Conservation (phyloP, 2,797 vertebrate genomes). For the Dendrocincla fuliginosa region DNA sequence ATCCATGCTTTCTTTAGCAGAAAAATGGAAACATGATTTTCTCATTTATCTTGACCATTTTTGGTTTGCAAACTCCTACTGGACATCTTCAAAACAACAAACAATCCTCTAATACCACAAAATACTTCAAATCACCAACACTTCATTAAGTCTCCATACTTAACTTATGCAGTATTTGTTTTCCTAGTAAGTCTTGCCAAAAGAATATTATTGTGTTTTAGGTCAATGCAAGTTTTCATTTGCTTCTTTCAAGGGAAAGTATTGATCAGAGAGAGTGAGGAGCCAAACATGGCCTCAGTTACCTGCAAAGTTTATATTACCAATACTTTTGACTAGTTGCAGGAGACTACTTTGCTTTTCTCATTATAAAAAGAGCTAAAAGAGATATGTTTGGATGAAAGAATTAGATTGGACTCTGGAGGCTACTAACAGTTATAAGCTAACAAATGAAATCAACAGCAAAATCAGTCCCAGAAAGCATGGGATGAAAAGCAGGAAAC, state of each 20-base stretch:
- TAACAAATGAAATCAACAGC: constrained; percentile 33
- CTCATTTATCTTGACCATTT: neutral
- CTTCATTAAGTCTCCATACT: neutral
- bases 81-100: neutral
- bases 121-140: neutral
- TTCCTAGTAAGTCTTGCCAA: neutral
- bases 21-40: neutral
- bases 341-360: neutral
- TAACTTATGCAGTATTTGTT: neutral
- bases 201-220: neutral
- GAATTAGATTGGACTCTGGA: neutral
- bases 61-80: neutral
- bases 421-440: neutral
- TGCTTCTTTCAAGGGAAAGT: neutral
- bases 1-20: neutral
- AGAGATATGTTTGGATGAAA: neutral
- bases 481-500: neutral
- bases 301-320: neutral
- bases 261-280: neutral
- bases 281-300: neutral
- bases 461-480: neutral
- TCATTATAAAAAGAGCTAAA: neutral
- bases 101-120: neutral
- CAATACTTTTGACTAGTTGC: neutral
- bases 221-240: neutral